Evolutionary conservation across 2,888 invertebrate genomes (phyloP).

Genomic region (Acrobasis repandana): DNA sequence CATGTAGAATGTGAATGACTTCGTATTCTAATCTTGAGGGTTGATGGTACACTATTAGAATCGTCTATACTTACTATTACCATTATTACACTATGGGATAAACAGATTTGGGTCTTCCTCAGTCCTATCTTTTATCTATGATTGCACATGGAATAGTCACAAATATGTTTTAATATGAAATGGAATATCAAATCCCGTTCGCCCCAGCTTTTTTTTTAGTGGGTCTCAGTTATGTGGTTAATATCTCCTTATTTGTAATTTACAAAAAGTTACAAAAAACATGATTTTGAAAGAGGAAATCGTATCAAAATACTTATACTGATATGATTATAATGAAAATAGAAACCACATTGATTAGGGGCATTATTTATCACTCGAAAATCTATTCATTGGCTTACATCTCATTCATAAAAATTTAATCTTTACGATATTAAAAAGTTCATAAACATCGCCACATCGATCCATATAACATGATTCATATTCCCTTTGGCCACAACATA

Average conservation of each 20-base stretch:
- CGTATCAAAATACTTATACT: too few species aligned
- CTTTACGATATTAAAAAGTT: background rate
- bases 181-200: too few species aligned
- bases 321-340: too few species aligned
- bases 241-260: too few species aligned
- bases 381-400: background rate
- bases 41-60: background rate
- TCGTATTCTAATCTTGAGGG: constrained; percentile 6
- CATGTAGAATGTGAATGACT: constrained; percentile 71
- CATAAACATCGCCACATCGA: background rate
- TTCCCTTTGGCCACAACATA: constrained; percentile 15
- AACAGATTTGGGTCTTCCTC: background rate
- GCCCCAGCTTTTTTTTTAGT: too few species aligned
- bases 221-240: too few species aligned
- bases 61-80: background rate
- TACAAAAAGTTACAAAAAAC: too few species aligned
- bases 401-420: background rate
- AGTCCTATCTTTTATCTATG: background rate
- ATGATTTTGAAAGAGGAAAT: too few species aligned
- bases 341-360: background rate
- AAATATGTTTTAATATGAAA: too few species aligned
- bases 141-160: too few species aligned
- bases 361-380: background rate
- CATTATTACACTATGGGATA: background rate
- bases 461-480: constrained; percentile 9